Evolutionary conservation across 2,113 vertebrate species (phyloP).

Genomic region (Nothocercus julius): DNA sequence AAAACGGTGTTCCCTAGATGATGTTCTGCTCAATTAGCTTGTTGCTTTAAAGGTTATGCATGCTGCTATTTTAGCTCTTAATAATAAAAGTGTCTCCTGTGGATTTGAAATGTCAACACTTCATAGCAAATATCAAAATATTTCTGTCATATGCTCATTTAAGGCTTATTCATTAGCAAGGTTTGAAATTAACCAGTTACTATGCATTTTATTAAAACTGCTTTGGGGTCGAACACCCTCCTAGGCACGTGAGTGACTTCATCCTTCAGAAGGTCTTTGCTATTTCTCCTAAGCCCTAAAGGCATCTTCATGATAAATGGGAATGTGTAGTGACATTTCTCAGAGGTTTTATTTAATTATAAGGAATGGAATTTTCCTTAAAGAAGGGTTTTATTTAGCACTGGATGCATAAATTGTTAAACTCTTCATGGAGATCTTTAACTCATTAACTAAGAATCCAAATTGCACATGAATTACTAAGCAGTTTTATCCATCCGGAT

Average conservation of each 20-base stretch:
- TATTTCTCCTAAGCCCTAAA: slow-evolving; percentile 10
- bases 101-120: not conserved
- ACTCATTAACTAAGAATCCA: slow-evolving; percentile 2
- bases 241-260: not conserved
- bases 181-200: not conserved
- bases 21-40: not conserved
- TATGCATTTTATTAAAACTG: not conserved
- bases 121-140: not conserved
- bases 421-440: not conserved
- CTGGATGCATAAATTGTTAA: not conserved
- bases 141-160: not conserved
- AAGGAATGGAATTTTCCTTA: slow-evolving; percentile 18
- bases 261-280: not conserved
- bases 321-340: slow-evolving; percentile 32
- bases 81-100: not conserved
- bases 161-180: not conserved
- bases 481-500: not conserved
- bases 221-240: not conserved
- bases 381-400: slow-evolving; percentile 6
- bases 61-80: slow-evolving; percentile 1
- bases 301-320: slow-evolving; percentile 1
- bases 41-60: not conserved
- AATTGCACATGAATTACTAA: not conserved
- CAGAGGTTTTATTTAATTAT: slow-evolving; percentile 23
- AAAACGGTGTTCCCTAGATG: not conserved